phyloP scores from a whole-genome alignment of 2,888 invertebrate genomes.

The Nemapogon koenigi region DNA sequence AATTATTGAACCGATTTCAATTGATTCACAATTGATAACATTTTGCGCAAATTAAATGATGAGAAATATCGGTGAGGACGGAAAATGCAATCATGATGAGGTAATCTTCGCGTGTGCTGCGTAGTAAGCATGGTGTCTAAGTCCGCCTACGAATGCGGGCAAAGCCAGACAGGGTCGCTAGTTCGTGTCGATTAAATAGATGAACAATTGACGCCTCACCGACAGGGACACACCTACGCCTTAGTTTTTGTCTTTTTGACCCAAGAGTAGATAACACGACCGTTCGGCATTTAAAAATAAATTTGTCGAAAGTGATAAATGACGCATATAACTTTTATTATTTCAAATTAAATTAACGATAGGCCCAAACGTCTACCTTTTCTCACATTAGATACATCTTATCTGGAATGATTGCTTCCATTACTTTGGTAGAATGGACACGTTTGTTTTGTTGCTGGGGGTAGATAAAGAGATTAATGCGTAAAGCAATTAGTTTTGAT shows the following conservation, averaged over 20 bases:
- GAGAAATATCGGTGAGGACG: too few relatives aligned
- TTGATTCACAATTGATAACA: too few relatives aligned
- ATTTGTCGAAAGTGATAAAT: conserved; percentile 66
- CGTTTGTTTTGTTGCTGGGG: conserved; percentile 54
- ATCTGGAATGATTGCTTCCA: conserved; percentile 64
- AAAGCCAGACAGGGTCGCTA: too few relatives aligned
- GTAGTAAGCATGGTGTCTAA: too few relatives aligned
- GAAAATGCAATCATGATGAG: too few relatives aligned
- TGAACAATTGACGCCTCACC: conserved; percentile 36
- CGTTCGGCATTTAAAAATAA: conserved; percentile 61
- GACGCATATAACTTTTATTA: conserved; percentile 63
- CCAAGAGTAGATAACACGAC: conserved; percentile 45
- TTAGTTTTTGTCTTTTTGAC: conserved; percentile 39
- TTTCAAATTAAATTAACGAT: conserved; percentile 64
- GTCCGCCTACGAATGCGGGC: too few relatives aligned
- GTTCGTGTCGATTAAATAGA: too few relatives aligned
- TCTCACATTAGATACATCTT: conserved; percentile 63
- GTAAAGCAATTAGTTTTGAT: conserved; percentile 64
- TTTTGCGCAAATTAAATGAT: too few relatives aligned
- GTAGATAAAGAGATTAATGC: conserved; percentile 62
- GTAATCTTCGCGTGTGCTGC: too few relatives aligned
- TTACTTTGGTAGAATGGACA: conserved; percentile 52
- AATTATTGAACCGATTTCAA: too few relatives aligned
- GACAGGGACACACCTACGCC: conserved; percentile 44
- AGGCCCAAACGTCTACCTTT: conserved; percentile 53